Percentiles rank a stretch among this genome's conserved stretches.
phyloP scores from a whole-genome alignment of 2,797 vertebrate species.

The Lycodopsis pacificus region DNA sequence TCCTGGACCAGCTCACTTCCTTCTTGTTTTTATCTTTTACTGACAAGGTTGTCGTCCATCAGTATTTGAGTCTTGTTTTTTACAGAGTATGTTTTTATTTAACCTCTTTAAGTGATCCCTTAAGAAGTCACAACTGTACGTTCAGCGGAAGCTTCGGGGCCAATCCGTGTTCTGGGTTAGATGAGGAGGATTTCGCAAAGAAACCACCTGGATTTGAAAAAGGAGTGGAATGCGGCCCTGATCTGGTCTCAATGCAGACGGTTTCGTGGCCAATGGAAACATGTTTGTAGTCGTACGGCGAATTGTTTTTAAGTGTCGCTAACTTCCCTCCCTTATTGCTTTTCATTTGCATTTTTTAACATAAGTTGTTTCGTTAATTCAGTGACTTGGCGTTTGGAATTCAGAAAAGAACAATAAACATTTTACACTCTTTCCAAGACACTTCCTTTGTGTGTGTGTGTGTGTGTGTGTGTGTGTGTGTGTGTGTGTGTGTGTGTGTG shows the following conservation, averaged over 20 bases:
- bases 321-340: slow-evolving; percentile 62
- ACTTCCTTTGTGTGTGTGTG: slow-evolving; percentile 31
- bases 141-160: slow-evolving; percentile 18
- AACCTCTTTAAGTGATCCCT: slow-evolving; percentile 51
- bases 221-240: not conserved
- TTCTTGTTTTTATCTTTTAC: slow-evolving; percentile 45
- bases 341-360: slow-evolving; percentile 73
- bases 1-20: slow-evolving; percentile 42
- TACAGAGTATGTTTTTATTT: slow-evolving; percentile 58
- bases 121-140: slow-evolving; percentile 33
- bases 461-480: too few relatives aligned
- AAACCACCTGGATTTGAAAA: not conserved
- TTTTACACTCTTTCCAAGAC: slow-evolving; percentile 89
- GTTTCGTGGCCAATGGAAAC: slow-evolving; percentile 37
- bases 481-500: not conserved
- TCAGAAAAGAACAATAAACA: slow-evolving; percentile 86
- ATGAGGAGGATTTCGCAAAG: not conserved
- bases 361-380: slow-evolving; percentile 90
- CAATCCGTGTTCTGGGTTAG: not conserved
- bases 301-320: slow-evolving; percentile 60
- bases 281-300: slow-evolving; percentile 61
- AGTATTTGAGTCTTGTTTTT: slow-evolving; percentile 52
- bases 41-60: slow-evolving; percentile 40
- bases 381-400: slow-evolving; percentile 88
- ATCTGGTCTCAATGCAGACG: slow-evolving; percentile 25